A percentile compares a stretch with the other conserved stretches of the same genome.
These are phyloP conservation scores for Salvelinus namaycush DNA, from an alignment of 2,113 vertebrate species.

Conservation along the genomic window DNA sequence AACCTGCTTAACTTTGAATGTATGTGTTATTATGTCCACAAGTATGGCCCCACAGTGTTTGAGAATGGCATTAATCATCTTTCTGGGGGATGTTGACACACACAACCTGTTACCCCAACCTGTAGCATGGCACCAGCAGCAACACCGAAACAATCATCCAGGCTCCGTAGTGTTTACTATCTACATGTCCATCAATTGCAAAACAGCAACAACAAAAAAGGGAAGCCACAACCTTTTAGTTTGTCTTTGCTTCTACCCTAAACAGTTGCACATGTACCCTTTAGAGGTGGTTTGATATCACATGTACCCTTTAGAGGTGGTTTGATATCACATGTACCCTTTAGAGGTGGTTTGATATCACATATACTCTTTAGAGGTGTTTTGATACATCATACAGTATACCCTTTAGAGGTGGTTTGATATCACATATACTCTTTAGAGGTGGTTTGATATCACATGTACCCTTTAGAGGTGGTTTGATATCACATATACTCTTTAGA, in stretches of 20 bases:
- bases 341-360: no score
- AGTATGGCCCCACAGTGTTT: slow-evolving; percentile 7
- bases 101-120: slow-evolving; percentile 44
- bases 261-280: slow-evolving; percentile 45
- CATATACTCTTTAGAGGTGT: no score
- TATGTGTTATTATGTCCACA: no score
- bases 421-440: no score
- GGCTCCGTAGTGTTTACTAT: slow-evolving; percentile 58
- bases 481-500: no score
- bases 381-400: slow-evolving; percentile 10
- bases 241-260: slow-evolving; percentile 24
- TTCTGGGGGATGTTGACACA: slow-evolving; percentile 63
- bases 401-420: slow-evolving; percentile 42
- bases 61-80: slow-evolving; percentile 67
- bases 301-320: no score
- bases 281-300: no score
- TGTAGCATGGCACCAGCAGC: slow-evolving; percentile 61
- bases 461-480: no score
- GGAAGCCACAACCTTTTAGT: slow-evolving; percentile 43
- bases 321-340: no score
- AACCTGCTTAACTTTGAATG: no score
- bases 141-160: slow-evolving; percentile 52
- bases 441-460: slow-evolving; percentile 12
- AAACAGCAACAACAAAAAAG: slow-evolving; percentile 39
- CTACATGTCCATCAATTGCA: slow-evolving; percentile 50